These are phyloP conservation scores for Frieseomelitta varia DNA, from an alignment of 1,140 invertebrate genomes.

Conservation along the genomic window DNA sequence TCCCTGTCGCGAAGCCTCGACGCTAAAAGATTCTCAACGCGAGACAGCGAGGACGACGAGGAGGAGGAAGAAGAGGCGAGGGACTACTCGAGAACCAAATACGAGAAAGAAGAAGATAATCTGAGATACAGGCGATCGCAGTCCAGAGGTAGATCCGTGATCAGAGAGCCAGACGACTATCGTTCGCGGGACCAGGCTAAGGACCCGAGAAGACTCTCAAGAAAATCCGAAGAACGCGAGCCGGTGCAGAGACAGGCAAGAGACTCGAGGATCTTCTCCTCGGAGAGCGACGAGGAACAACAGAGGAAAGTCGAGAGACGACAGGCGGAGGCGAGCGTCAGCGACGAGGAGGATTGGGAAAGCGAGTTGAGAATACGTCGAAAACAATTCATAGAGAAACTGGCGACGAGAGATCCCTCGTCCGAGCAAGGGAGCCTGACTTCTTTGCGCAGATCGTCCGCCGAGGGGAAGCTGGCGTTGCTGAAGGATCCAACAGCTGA, in stretches of 20 bases:
- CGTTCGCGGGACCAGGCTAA: conserved; percentile 66
- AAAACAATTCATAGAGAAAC: conserved; percentile 65
- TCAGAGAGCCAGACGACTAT: conserved; percentile 65
- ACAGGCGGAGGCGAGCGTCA: conserved; percentile 65
- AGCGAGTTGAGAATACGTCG: conserved; percentile 73
- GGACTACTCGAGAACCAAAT: background rate
- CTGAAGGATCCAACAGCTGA: conserved; percentile 73
- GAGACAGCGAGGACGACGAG: conserved; percentile 45
- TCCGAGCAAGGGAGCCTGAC: conserved; percentile 62
- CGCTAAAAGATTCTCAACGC: conserved; percentile 32
- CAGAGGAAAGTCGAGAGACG: conserved; percentile 25
- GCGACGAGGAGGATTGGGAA: conserved; percentile 80
- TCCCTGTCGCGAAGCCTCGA: conserved; percentile 60
- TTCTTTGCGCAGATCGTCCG: conserved; percentile 75
- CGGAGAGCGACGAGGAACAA: conserved; percentile 74
- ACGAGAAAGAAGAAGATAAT: conserved; percentile 22
- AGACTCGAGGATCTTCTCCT: conserved; percentile 65
- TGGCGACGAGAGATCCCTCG: conserved; percentile 55
- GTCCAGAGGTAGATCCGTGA: conserved; percentile 59
- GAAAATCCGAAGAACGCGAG: conserved; percentile 59
- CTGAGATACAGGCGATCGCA: conserved; percentile 52
- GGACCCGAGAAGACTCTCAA: conserved; percentile 29
- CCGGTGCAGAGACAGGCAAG: conserved; percentile 48
- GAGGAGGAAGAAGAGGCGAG: conserved; percentile 49
- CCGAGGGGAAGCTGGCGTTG: conserved; percentile 78